phyloP scores from a whole-genome alignment of 2,113 vertebrate species.

The Synchiropus splendidus region DNA sequence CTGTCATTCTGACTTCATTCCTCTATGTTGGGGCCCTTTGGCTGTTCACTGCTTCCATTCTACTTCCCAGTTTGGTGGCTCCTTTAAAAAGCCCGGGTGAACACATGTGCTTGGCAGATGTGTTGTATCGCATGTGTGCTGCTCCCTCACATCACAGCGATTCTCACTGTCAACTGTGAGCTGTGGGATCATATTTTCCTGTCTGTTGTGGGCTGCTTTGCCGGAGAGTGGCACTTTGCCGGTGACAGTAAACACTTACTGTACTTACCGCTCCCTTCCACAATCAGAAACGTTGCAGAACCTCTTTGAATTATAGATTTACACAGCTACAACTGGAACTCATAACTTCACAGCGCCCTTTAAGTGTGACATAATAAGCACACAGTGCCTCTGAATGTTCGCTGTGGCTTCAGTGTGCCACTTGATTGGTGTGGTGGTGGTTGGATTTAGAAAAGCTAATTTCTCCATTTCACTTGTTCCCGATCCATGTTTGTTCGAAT shows the following conservation, averaged over 20 bases:
- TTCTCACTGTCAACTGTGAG: slow-evolving; percentile 2
- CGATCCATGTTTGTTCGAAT: no score
- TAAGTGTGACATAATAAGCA: no score
- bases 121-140: slow-evolving; percentile 10
- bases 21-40: slow-evolving; percentile 5
- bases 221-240: neutral
- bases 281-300: no score
- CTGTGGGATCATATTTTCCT: neutral
- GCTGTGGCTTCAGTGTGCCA: no score
- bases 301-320: no score
- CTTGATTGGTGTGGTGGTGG: no score
- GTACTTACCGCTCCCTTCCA: neutral
- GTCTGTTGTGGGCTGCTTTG: slow-evolving; percentile 2
- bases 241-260: slow-evolving; percentile 6
- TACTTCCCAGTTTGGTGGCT: slow-evolving; percentile 34
- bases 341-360: no score
- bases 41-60: slow-evolving; percentile 30
- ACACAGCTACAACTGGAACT: no score
- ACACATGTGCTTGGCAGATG: slow-evolving; percentile 19
- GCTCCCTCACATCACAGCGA: slow-evolving; percentile 5
- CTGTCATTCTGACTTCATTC: slow-evolving; percentile 7
- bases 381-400: no score
- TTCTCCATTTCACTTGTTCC: no score
- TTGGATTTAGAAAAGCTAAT: no score
- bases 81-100: slow-evolving; percentile 3